A percentile compares a stretch with the other conserved stretches of the same genome.
phyloP scores from a whole-genome alignment of 2,113 vertebrate species.

The Microtus ochrogaster region DNA sequence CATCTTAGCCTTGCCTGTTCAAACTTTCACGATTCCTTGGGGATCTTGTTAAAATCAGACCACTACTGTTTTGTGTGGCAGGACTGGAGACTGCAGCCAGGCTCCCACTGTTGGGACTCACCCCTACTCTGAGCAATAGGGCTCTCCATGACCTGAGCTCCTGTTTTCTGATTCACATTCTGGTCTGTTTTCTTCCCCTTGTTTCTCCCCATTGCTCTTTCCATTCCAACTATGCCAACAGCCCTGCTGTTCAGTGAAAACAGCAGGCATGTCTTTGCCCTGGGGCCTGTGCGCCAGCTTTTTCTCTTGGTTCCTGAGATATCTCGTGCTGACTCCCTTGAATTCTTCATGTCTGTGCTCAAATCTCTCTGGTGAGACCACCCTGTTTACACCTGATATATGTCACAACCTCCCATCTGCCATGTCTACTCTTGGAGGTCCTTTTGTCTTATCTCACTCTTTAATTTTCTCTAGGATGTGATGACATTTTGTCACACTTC shows the following conservation, averaged over 20 bases:
- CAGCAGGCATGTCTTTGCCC: not conserved
- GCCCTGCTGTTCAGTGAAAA: not conserved
- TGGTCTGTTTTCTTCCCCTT: not conserved
- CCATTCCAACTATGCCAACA: not conserved
- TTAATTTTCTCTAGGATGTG: not conserved
- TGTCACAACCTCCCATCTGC: not conserved
- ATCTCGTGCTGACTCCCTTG: not conserved
- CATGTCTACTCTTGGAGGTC: not conserved
- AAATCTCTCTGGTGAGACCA: not conserved
- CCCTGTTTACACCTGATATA: not conserved
- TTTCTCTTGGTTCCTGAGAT: not conserved
- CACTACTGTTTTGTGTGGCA: not conserved
- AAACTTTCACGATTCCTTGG: not conserved
- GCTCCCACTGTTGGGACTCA: not conserved
- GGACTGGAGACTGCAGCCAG: not conserved
- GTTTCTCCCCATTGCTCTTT: not conserved
- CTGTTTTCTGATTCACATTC: not conserved
- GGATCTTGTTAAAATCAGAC: conserved; percentile 4
- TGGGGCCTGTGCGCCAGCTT: not conserved
- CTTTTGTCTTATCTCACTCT: conserved; percentile 10
- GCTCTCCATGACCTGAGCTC: not conserved
- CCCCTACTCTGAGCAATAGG: not conserved
- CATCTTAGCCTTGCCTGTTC: not conserved
- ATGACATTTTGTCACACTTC: not conserved
- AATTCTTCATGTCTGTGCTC: conserved; percentile 33